A percentile compares a stretch with the other conserved stretches of the same genome.
Evolutionary conservation across 53 echinoderm and acorn worm genomes (phyloP).

Genomic region (Astropecten irregularis): DNA sequence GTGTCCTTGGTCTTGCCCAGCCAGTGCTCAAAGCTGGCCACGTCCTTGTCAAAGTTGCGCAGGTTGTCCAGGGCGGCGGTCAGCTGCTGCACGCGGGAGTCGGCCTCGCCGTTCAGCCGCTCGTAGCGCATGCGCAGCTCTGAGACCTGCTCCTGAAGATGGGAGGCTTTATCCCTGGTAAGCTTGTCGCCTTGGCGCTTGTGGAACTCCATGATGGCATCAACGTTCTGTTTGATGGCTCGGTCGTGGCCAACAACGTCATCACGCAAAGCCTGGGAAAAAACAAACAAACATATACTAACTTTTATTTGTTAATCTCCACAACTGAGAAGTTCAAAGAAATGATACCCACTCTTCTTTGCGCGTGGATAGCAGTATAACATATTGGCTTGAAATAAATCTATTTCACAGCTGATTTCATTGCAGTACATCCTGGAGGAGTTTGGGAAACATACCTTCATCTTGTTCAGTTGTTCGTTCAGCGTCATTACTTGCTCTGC

Average conservation of each 20-base stretch:
- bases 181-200: conserved; percentile 82
- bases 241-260: conserved; percentile 75
- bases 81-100: conserved; percentile 87
- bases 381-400: no score
- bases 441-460: conserved; percentile 99
- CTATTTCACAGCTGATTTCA: no score
- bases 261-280: conserved; percentile 79
- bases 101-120: conserved; percentile 78
- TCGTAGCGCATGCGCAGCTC: conserved; percentile 90
- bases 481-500: conserved; percentile 87
- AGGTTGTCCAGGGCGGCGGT: conserved; percentile 72
- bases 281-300: neutral
- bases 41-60: conserved; percentile 85
- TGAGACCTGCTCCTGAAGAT: conserved; percentile 81
- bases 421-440: no score
- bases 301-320: no score
- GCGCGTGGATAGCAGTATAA: no score
- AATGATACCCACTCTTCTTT: neutral
- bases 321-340: neutral
- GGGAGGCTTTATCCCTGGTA: conserved; percentile 66
- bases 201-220: conserved; percentile 78
- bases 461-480: conserved; percentile 91
- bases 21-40: conserved; percentile 88
- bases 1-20: conserved; percentile 70
- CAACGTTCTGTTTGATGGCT: conserved; percentile 75